Evolutionary conservation across 2,888 invertebrate genomes (phyloP), one percentile per base, ranked within the genome.

Genomic region (Crematogaster levior): DNA sequence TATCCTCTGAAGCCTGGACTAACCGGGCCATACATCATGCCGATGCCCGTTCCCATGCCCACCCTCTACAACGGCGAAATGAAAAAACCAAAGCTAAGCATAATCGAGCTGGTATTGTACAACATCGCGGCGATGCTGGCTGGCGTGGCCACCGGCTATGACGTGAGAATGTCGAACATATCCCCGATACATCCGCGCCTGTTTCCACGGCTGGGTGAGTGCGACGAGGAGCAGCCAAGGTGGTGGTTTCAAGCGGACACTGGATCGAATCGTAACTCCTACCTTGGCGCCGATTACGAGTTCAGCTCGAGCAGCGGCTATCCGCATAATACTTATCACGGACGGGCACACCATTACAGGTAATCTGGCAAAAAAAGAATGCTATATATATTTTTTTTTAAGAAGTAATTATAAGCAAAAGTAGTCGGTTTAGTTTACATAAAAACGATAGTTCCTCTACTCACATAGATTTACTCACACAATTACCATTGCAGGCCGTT

Each of bases 61-160:
- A 97, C 97, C 0, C 95, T 98, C 43, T 97, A 97, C 94, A 97
- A 96, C 88, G 97, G 97, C 65, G 97, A 97, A 95, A 95, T 96
- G 96, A 95, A 94, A 92, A 93, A 91, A 95, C 96, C 97, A 94
- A 97, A 97, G 94, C 96, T 97, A 88, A 96, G 97, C 93, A 96
- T 97, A 94, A 96, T 97, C 90, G 97, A 97, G 95, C 95, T 96
- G 95, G 97, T 97, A 88, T 95, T 99, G 86, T 98, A 98, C 95
- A 98, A 98, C 94, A 98, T 99, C 96, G 98, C 98, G 75, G 97
- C 98, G 74, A 96, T 99, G 95, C 95, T 99, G 92, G 98, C 98
- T 3, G 97, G 98, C 37, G 97, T 99, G 56, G 98, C 98, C 3
- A 97, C 98, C 53, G 99, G 99, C 0, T 98, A 98, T 93, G 99